phyloP scores from a whole-genome alignment of 2,113 vertebrate genomes.

The Hypocryptadius cinnamomeus region DNA sequence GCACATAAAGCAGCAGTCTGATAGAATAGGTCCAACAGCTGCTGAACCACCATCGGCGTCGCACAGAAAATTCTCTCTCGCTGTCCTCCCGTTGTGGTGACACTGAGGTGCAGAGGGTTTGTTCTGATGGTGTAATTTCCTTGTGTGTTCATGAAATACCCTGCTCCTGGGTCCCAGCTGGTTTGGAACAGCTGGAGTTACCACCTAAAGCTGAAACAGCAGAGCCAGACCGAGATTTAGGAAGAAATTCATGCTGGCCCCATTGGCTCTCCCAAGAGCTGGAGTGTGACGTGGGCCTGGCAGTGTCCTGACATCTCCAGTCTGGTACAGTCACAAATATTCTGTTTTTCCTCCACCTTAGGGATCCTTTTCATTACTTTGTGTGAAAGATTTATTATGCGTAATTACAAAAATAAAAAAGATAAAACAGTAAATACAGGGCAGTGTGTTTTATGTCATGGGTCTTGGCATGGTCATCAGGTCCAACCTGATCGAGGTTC shows the following conservation, averaged over 20 bases:
- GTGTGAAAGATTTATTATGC: constrained; percentile 14
- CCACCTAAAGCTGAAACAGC: neutral
- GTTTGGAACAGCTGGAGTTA: neutral
- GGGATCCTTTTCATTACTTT: constrained; percentile 32
- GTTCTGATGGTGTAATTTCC: neutral
- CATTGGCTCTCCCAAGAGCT: neutral
- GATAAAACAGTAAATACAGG: neutral
- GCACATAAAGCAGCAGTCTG: neutral
- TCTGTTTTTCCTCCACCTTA: neutral
- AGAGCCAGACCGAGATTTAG: neutral
- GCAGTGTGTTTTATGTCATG: neutral
- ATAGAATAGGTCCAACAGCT: neutral
- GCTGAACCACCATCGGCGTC: neutral
- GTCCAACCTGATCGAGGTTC: fast-evolving
- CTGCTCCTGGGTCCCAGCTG: neutral
- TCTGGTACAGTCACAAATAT: neutral
- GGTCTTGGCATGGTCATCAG: neutral
- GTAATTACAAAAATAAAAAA: neutral
- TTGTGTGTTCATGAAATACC: neutral
- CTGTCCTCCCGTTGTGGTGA: neutral
- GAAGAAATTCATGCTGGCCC: neutral
- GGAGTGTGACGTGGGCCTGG: neutral
- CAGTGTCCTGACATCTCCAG: neutral
- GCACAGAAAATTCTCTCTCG: neutral
- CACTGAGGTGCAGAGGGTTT: neutral